Base-by-base conservation (phyloP, 2,888 invertebrate genomes). In the Meiosimyza platycephala region DNA sequence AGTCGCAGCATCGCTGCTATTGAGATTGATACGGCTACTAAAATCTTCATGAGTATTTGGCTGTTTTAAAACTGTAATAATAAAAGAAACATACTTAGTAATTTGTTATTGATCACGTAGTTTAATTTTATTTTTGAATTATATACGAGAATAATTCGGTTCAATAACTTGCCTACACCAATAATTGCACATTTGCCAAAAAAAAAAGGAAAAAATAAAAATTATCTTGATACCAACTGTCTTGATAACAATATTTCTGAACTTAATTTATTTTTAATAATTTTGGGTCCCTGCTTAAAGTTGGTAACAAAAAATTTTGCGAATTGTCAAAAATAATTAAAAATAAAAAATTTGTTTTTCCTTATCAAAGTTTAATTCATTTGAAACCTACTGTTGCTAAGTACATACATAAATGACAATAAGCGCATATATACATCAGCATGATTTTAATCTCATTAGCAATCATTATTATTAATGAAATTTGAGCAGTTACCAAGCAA, bases 1-100 rank as follows among this genome's bases (percentile, higher is more conserved):
- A 1, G 72, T 54, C 9, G 76, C 75, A 7, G 75, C 75, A 12
- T 75, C 69, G 18, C 71, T 74, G 54, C 73, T 72, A 59, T 76
- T 75, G 1, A 69, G 62, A 71, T 33, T 72, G 40, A 22, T 64
- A 54, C 70, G 63, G 16, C 55, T 12, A 15, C 69, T 59, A 50
- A 73, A 60, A 47, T 75, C 62, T 40, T 74, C 73, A 57, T 74
- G 72, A 15, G 72, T 62, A 69, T 57, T 71, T 11, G 72, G 67
- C 69, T 73, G 72, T 6, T 72, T 72, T 18, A 75, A 51, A 18
- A 73, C 77, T 78, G 15, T n/a, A 51, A n/a, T n/a, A n/a, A n/a
- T n/a, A 66, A 4, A 9, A 40, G 16, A 22, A 51, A 54, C 15
- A 18, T 64, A 18, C 28, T 3, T 40, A 40, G 40, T 1, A 40